Base-by-base conservation (phyloP, 2,113 vertebrate species). In the Pollimyrus isidori region DNA sequence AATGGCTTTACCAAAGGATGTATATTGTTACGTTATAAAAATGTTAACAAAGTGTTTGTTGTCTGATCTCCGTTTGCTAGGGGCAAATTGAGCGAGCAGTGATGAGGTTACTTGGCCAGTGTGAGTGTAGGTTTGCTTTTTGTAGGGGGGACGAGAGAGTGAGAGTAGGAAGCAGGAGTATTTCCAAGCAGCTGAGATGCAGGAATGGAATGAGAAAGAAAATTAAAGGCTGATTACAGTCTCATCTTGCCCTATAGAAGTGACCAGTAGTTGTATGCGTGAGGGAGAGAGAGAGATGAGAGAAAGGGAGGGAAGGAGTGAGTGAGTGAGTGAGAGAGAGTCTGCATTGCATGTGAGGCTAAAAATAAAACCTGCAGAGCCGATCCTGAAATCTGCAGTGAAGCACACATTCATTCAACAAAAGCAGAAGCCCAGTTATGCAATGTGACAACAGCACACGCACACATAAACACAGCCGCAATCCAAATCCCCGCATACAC, bases 291-390 rank as follows among this genome's bases (percentile, higher is more conserved):
- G 23, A 88, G 89, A 17, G 82, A 50, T 4, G n/a, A 17, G 88
- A 80, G 84, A 49, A 56, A 86, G 56, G 30, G 46, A 46, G 87
- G 21, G 82, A 56, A 82, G 19, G 87, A 73, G 56, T 19, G 4
- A 83, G 52, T 53, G 17, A 48, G 42, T 52, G 50, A 49, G 87
- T 49, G 53, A 49, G 45, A 19, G 88, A 49, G 90, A 88, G 91
- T 76, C 90, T 90, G 91, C 90, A 91, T 94, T 91, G 92, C 92
- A 92, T 92, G 90, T 88, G 91, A 91, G 93, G 92, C 94, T 95
- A 96, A 95, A 96, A 96, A 95, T 95, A 95, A 95, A 94, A 92
- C 92, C 90, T 92, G 91, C 93, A 92, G 92, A 92, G 94, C 91
- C 35, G 92, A 92, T 91, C 90, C 93, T 90, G 89, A 90, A 93